Conservation (phyloP, 2,797 vertebrate genomes). For the Otolemur crassicaudatus region DNA sequence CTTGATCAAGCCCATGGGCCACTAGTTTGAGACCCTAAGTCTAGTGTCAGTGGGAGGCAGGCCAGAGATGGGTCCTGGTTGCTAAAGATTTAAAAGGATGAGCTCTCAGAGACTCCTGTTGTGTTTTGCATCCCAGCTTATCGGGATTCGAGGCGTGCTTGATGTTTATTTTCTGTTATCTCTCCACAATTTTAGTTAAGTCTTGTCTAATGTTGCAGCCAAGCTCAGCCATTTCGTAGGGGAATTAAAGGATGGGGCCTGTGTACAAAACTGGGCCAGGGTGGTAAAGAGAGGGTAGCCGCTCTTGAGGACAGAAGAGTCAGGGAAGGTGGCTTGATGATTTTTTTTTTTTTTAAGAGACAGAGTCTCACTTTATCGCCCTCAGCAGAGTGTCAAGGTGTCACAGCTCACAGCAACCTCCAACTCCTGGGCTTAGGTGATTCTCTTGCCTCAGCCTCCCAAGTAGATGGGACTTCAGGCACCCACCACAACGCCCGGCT, state of each 20-base stretch:
- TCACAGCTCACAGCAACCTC: no score
- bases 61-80: not conserved
- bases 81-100: not conserved
- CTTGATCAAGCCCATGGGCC: not conserved
- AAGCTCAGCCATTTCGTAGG: constrained; percentile 15
- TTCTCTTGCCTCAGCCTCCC: no score
- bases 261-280: not conserved
- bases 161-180: constrained; percentile 60
- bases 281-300: not conserved
- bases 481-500: no score
- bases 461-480: no score
- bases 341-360: no score
- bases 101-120: not conserved
- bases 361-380: no score
- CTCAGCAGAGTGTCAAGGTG: no score
- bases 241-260: constrained; percentile 42
- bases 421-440: no score
- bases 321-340: no score
- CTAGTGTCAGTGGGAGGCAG: not conserved
- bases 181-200: constrained; percentile 63
- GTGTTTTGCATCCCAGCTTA: constrained; percentile 11
- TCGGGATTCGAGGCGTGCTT: not conserved
- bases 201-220: constrained; percentile 41
- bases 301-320: not conserved
- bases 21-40: not conserved